Conservation (phyloP, 2,797 vertebrate species). For the Chiroxiphia lanceolata region DNA sequence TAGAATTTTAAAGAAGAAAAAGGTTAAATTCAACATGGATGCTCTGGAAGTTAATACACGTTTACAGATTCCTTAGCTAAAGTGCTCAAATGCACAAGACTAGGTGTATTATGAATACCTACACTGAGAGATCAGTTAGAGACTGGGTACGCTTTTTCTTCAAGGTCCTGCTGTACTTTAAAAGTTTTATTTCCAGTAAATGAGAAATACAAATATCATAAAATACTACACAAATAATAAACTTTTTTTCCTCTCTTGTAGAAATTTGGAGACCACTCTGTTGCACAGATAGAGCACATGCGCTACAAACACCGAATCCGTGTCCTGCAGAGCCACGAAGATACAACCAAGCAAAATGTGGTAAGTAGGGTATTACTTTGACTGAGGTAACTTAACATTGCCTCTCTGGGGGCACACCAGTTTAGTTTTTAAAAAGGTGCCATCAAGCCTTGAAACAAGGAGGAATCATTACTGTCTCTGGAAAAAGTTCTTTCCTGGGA, state of each 20-base stretch:
- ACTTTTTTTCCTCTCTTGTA: slow-evolving; percentile 37
- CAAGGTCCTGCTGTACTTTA: not conserved
- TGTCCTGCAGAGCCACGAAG: slow-evolving; percentile 91
- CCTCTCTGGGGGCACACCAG: not conserved
- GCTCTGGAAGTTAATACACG: not conserved
- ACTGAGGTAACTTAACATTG: not conserved
- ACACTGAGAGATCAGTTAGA: not conserved
- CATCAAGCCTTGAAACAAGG: not conserved
- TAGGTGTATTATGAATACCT: not conserved
- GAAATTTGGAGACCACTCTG: slow-evolving; percentile 91
- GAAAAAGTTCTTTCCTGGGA: not conserved
- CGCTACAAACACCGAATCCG: slow-evolving; percentile 89
- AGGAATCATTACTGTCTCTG: not conserved
- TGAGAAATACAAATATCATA: not conserved
- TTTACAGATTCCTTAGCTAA: not conserved
- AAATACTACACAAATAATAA: not conserved
- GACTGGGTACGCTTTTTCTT: not conserved
- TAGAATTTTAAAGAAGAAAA: not conserved
- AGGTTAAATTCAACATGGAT: not conserved
- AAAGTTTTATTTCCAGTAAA: not conserved
- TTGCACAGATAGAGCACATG: slow-evolving; percentile 88
- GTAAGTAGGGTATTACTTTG: slow-evolving; percentile 71
- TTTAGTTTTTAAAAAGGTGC: not conserved
- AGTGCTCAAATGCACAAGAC: not conserved
- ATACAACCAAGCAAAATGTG: slow-evolving; percentile 92